Evolutionary conservation across 2,113 vertebrate genomes (phyloP), one percentile per base, ranked within the genome.

Genomic region (Orthochromis malagaraziensis): DNA sequence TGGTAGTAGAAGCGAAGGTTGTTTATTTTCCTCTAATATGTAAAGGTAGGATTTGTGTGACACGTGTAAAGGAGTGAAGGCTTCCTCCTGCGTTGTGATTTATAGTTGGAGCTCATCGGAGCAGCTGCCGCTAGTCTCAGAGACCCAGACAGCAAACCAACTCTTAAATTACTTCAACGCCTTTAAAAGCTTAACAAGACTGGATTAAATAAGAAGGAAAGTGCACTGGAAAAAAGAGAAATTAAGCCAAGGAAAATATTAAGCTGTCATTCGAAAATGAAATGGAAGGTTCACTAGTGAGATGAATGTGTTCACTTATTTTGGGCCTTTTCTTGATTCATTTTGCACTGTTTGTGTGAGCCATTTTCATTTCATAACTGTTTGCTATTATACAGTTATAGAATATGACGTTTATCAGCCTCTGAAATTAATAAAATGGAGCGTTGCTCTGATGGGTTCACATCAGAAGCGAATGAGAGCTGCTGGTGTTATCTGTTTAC

Each of bases 11-110:
- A 81, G 54, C 26, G 11, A 57, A 84, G 80, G 9, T n/a, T 92
- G 80, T 91, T 88, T 94, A 87, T 94, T 94, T 92, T 93, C 24
- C 47, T 88, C 26, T 14, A 38, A 63, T 88, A 85, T 86, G 85
- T 82, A 55, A 87, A 90, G 51, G 82, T 54, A 90, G 91, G 87
- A 91, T 94, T 92, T 94, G 87, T 88, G 49, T 70, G 87, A 85
- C 86, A 84, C 7, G 53, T 89, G 87, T 88, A 80, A 86, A 65
- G 87, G 77, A 85, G 9, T 16, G 17, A 79, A 85, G 38, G 84
- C 58, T 91, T 90, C 90, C 70, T 88, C 75, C 79, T 86, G 84
- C 38, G 82, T 86, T 84, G 82, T 87, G 85, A 86, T 86, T 29
- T 65, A 47, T 31, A 85, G 63, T 81, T 65, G 79, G 58, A 82